Conservation (phyloP, 2,888 invertebrate species). For the Dilophus febrilis region DNA sequence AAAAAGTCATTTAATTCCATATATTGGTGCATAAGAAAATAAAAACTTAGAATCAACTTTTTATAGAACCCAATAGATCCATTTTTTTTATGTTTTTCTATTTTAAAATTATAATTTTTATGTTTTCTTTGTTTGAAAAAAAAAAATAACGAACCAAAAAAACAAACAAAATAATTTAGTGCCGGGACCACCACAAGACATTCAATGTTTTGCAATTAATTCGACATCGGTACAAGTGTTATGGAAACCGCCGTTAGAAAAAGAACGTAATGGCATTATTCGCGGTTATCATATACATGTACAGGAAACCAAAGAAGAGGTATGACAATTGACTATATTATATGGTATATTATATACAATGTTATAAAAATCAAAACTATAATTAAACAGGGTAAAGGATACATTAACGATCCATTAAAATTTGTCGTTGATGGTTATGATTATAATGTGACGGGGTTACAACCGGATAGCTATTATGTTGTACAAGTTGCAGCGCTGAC, state of each 20-base stretch:
- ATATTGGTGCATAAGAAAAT: no score
- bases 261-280: constrained; percentile 88
- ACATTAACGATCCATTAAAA: constrained; percentile 73
- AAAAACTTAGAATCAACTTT: no score
- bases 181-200: constrained; percentile 92
- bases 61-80: no score
- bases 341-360: constrained; percentile 2
- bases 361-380: not conserved
- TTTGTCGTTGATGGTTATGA: constrained; percentile 69
- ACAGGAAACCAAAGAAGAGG: constrained; percentile 77
- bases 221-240: constrained; percentile 89
- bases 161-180: constrained; percentile 54
- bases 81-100: no score
- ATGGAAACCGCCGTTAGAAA: constrained; percentile 85
- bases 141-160: no score
- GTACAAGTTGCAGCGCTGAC: constrained; percentile 93
- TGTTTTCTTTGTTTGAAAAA: no score
- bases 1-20: no score
- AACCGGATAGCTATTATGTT: constrained; percentile 88
- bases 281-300: constrained; percentile 94
- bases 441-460: constrained; percentile 72
- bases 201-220: constrained; percentile 75
- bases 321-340: constrained; percentile 22
- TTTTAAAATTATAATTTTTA: no score
- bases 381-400: constrained; percentile 38